These are phyloP conservation scores for Drosophila cardini DNA, from an alignment of 1,140 invertebrate species.

Conservation along the genomic window DNA sequence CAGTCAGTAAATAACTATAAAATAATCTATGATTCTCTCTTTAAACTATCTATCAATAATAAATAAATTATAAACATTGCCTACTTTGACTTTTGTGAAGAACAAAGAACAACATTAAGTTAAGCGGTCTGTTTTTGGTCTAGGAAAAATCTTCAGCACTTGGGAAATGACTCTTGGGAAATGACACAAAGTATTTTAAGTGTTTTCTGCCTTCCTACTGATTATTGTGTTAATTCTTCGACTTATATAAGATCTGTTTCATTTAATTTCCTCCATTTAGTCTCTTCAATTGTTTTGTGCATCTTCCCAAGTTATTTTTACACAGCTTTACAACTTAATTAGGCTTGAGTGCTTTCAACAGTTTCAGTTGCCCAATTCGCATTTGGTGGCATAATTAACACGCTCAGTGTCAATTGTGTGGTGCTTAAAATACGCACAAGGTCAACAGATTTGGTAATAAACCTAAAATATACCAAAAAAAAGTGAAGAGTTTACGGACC, in stretches of 20 bases:
- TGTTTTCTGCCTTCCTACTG: background rate
- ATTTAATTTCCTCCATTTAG: background rate
- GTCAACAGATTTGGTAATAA: slow-evolving; percentile 56
- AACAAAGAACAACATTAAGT: background rate
- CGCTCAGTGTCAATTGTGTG: slow-evolving; percentile 54
- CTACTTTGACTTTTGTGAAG: background rate
- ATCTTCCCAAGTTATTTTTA: background rate
- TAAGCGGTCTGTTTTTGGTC: no score
- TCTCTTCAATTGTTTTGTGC: slow-evolving; percentile 1
- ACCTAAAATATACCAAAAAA: background rate
- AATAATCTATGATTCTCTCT: no score
- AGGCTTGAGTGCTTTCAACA: slow-evolving; percentile 31
- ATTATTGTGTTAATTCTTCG: background rate
- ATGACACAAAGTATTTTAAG: background rate
- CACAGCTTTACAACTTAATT: slow-evolving; percentile 21
- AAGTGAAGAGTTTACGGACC: slow-evolving; percentile 12
- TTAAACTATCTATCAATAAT: no score
- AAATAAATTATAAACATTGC: no score
- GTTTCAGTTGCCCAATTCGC: slow-evolving; percentile 38
- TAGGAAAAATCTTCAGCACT: background rate
- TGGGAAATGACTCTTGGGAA: background rate
- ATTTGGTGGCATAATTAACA: slow-evolving; percentile 67
- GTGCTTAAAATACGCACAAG: slow-evolving; percentile 67
- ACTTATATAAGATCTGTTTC: background rate
- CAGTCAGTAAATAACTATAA: no score